Evolutionary conservation across 2,113 vertebrate genomes (phyloP), one percentile per base, ranked within the genome.

Genomic region (Cygnus buccinator): DNA sequence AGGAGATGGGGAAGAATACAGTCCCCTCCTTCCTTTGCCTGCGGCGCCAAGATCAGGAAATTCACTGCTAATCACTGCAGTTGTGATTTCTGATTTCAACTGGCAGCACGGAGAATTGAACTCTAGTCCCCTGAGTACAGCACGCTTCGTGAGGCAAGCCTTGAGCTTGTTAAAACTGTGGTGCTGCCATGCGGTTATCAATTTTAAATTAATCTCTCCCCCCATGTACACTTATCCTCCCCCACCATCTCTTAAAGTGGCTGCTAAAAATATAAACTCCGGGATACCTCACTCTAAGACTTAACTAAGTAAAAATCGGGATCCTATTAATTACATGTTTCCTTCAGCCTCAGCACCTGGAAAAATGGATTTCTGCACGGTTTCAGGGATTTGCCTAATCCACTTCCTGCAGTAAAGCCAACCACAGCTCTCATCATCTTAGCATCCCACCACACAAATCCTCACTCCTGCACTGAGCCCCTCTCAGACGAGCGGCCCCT

Each of bases 41-140:
- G 78, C 86, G 89, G 98, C 96, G 79, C 26, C 31, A 81, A 98
- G 98, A 98, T 97, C 96, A 94, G 98, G 98, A 98, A 98, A 98
- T 96, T 98, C 98, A 98, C 94, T 97, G 97, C 98, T 98, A 98
- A 98, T 98, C 98, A 98, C 97, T 97, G 96, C 52, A 89, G 98
- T 98, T 98, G 98, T 98, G 98, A 98, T 98, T 98, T 96, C 97
- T 98, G 98, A 98, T 98, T 98, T 98, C 98, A 97, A 92, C 96
- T 98, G 98, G 98, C 98, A 98, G 98, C 98, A 98, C 20, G 72
- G 98, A 97, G 97, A 98, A 98, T 97, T 98, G 98, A 97, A 98
- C 98, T 87, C 35, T 41, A 37, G 95, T 98, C 98, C 98, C 98
- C 92, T 2, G 97, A 98, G 98, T 97, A 82, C 94, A 91, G 95